phyloP scores from a whole-genome alignment of 2,888 invertebrate genomes.

The Germaria angustata region DNA sequence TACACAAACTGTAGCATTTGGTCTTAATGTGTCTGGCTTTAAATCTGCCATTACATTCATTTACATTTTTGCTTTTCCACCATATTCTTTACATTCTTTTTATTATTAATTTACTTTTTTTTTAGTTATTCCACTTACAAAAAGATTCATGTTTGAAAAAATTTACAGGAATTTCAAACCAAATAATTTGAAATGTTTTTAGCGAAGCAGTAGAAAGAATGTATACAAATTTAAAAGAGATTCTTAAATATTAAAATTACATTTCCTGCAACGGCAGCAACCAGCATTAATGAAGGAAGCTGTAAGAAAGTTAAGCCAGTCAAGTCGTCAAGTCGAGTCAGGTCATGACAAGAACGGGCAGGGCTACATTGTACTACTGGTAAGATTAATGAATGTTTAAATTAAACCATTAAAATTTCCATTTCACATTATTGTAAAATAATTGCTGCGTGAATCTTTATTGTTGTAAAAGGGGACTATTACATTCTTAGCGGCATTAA shows the following conservation, averaged over 20 bases:
- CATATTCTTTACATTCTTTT: background rate
- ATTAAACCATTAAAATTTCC: conserved; percentile 11
- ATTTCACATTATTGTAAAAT: conserved; percentile 16
- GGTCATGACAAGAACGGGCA: background rate
- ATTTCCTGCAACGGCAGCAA: background rate
- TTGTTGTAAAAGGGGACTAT: background rate
- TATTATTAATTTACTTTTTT: background rate
- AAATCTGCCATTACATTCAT: background rate
- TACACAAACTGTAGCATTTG: conserved; percentile 20
- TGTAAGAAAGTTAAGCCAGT: conserved; percentile 11
- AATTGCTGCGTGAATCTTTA: background rate
- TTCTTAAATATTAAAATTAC: background rate
- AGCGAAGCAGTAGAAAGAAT: background rate
- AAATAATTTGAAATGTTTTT: conserved; percentile 30
- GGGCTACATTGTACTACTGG: background rate
- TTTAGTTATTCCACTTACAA: background rate
- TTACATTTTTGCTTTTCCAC: background rate
- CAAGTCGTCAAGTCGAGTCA: background rate
- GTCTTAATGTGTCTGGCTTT: conserved; percentile 2
- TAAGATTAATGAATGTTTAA: conserved; percentile 41
- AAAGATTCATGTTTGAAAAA: background rate
- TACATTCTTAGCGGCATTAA: background rate
- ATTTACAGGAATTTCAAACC: conserved; percentile 17
- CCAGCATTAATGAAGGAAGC: background rate
- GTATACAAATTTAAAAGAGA: background rate